Base-by-base conservation (phyloP, 2,888 invertebrate species). In the Heliconius ethilla region DNA sequence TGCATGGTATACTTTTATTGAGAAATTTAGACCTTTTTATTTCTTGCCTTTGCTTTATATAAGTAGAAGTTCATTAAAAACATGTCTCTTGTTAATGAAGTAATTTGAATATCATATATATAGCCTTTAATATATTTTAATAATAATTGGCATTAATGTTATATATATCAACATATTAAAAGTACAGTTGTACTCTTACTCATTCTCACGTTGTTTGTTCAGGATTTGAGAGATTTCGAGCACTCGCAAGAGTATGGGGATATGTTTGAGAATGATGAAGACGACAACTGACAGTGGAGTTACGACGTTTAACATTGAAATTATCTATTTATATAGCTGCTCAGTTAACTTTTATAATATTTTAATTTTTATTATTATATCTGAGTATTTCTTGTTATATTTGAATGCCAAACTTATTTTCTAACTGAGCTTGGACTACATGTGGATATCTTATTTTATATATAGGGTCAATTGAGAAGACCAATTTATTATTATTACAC, bases 251-350 rank as follows among this genome's bases (percentile, higher is more conserved):
- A 93, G 83, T 95, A 92, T 90, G 91, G 89, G 89, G 93, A 94
- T 83, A 89, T 94, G 90, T 94, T 94, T 92, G 94, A 95, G 89
- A 92, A 92, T 90, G 95, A 94, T 78, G 94, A 94, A 82, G 95
- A 94, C 77, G 92, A 94, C 89, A 91, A 92, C 90, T 93, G 91
- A 92, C 86, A 59, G 59, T 77, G 80, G 77, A 76, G 63, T 75
- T 67, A 9, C 55, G 75, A 67, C 51, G 75, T 29, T 63, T 27
- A 45, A 55, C 63, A 63, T 22, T 40, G 37, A 72, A 59, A 33
- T 10, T 0, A n/a, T 13, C 33, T 15, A n/a, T 15, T 25, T 25
- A 40, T 45, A 25, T 3, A 25, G 45, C 40, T 25, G 40, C 25
- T 69, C 25, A 27, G 25, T 25, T 45, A 40, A 25, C 37, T 40